Evolutionary conservation across 2,113 vertebrate species (phyloP), one percentile per base, ranked within the genome.

Genomic region (Callorhinus ursinus): DNA sequence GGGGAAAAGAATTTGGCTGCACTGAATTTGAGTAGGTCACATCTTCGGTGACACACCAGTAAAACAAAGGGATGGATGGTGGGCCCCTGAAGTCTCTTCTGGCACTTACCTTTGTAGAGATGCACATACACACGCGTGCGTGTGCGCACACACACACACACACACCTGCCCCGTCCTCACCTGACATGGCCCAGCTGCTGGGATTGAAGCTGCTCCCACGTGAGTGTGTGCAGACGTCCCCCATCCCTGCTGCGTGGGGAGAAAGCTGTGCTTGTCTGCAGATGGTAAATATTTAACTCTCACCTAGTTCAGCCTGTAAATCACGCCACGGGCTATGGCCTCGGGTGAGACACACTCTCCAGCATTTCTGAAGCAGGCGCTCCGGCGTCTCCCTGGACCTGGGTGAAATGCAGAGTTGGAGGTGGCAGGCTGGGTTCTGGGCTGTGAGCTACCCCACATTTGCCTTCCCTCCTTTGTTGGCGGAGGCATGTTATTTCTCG

Each of bases 281-380:
- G 96, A 90, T 77, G 61, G 77, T 97, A 95, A 97, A 96, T 80
- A 88, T 72, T 97, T 96, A 96, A 86, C 97, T 97, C 83, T 88
- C 59, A 80, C 87, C 81, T 72, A 74, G 91, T 59, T 15, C 65
- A 49, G 24, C 9, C 57, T 88, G 63, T 42, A 36, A 80, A 19
- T 79, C 95, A 36, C 2, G 39, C 28, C 16, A 4, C 2, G 0
- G 36, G 33, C 49, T 1, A 1, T 0, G 6, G 36, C 71, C 55
- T 80, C 0, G 0, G 61, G 63, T 61, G 55, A 77, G 89, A 15
- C 5, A 59, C 39, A 33, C 7, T 9, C 21, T 76, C 33, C 33
- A 55, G 1, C 39, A 74, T 82, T 87, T 96, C 4, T 21, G 69
- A 85, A 26, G 24, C 67, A 61, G 19, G 36, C 18, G 22, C 16